Conservation (phyloP, 2,113 vertebrate genomes). For the Arothron firmamentum region DNA sequence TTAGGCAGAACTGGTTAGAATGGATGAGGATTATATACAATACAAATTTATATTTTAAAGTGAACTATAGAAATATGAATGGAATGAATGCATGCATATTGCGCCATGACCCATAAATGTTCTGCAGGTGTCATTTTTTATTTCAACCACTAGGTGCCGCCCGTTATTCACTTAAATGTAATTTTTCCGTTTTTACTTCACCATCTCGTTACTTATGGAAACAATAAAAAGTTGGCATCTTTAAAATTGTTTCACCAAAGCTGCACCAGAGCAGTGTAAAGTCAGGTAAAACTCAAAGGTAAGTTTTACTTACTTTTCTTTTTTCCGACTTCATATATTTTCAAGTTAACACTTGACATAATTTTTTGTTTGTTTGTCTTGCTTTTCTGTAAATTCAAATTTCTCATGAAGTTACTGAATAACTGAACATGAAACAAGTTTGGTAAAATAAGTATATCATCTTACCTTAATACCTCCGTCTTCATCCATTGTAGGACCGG, state of each 20-base stretch:
- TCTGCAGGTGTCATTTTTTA: background rate
- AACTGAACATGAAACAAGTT: background rate
- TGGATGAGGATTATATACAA: background rate
- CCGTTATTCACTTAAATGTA: background rate
- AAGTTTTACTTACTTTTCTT: no score
- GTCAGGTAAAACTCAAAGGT: background rate
- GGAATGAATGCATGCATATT: no score
- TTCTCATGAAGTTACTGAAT: background rate
- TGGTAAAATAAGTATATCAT: no score
- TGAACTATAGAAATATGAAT: no score
- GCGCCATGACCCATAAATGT: no score
- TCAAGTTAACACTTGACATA: background rate
- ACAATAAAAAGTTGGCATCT: slow-evolving; percentile 5
- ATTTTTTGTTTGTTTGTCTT: background rate
- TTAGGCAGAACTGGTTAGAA: no score
- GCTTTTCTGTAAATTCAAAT: background rate
- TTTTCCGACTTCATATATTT: no score
- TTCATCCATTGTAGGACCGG: no score
- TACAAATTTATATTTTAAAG: background rate
- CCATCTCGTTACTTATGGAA: slow-evolving; percentile 2
- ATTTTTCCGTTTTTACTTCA: background rate
- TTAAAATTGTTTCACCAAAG: no score
- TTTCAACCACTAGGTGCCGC: slow-evolving; percentile 50
- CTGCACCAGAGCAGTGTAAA: background rate
- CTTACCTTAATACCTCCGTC: no score